These are phyloP conservation scores for Prochilodus magdalenae DNA, from an alignment of 2,113 vertebrate species.

Conservation along the genomic window DNA sequence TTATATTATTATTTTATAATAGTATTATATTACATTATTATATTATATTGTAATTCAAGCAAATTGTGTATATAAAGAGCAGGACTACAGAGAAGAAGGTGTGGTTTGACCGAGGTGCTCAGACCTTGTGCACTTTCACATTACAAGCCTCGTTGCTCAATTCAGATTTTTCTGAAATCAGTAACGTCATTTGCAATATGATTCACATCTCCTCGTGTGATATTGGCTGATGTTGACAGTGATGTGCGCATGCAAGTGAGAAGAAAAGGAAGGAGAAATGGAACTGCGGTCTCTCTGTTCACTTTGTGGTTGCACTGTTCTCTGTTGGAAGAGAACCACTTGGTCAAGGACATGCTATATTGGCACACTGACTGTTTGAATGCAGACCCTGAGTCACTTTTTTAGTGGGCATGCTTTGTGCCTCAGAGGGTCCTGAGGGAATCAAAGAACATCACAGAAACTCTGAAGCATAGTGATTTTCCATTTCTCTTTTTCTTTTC, in stretches of 20 bases:
- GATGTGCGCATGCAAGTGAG: neutral
- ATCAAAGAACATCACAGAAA: neutral
- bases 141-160: neutral
- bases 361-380: neutral
- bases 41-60: too few species aligned
- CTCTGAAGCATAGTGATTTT: neutral
- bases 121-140: too few species aligned
- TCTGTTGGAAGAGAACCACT: neutral
- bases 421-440: too few species aligned
- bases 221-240: too few species aligned
- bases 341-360: neutral
- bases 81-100: too few species aligned
- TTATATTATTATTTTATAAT: too few species aligned
- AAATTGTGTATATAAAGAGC: too few species aligned
- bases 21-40: too few species aligned
- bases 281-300: neutral
- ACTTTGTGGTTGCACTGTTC: neutral
- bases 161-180: neutral
- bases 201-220: neutral
- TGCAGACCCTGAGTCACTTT: neutral
- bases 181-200: neutral
- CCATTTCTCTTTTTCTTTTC: neutral
- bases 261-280: neutral
- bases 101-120: too few species aligned
- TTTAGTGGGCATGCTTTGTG: neutral